phyloP scores from a whole-genome alignment of 1,140 invertebrate genomes.

The Elymnias hypermnestra region DNA sequence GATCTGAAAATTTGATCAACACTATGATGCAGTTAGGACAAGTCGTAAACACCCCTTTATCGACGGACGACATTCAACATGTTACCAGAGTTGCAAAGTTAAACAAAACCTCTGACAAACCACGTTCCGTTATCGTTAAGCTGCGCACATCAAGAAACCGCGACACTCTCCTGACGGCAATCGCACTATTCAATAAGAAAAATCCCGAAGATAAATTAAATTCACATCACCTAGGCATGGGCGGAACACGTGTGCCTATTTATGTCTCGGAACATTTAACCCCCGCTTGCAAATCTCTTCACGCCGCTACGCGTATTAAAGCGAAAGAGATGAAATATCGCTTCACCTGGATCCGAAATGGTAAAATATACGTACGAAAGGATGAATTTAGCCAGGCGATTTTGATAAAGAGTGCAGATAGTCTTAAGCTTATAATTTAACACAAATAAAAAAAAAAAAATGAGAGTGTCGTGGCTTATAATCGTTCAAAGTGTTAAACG shows the following conservation, averaged over 20 bases:
- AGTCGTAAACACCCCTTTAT: conserved; percentile 2
- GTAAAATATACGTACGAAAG: no score
- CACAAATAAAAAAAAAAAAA: not conserved
- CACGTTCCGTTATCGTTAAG: conserved; percentile 9
- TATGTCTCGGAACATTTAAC: no score
- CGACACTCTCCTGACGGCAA: not conserved
- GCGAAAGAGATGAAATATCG: no score
- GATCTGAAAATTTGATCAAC: conserved; percentile 5
- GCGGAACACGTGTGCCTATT: no score
- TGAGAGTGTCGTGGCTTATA: not conserved
- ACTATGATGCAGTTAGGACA: conserved; percentile 1
- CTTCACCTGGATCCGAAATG: no score
- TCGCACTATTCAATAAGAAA: not conserved
- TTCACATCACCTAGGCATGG: no score
- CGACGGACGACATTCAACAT: conserved; percentile 2
- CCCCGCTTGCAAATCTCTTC: no score
- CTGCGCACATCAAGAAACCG: conserved; percentile 2
- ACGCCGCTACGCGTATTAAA: no score
- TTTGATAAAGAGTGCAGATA: not conserved
- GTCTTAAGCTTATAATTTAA: not conserved
- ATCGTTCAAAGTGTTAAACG: not conserved
- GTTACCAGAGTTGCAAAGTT: conserved; percentile 10
- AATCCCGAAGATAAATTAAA: not conserved
- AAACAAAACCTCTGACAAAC: not conserved
- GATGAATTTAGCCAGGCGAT: not conserved